A percentile compares a stretch with the other conserved stretches of the same genome.
phyloP scores from a whole-genome alignment of 2,888 invertebrate species.

The Fragum fragum region DNA sequence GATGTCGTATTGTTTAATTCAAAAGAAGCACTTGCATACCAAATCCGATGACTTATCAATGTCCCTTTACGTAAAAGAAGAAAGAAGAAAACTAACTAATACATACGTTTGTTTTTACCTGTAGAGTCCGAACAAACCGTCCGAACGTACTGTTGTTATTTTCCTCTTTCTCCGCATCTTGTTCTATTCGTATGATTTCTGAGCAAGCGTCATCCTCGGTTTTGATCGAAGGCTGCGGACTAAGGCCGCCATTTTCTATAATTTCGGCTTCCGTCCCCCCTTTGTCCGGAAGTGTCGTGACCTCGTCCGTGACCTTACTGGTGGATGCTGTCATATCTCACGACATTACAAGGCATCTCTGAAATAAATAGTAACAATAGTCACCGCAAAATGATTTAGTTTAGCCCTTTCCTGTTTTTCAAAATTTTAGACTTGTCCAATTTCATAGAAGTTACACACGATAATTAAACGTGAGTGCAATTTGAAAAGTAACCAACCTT shows the following conservation, averaged over 20 bases:
- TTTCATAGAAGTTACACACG: too few species aligned
- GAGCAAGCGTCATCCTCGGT: conserved; percentile 82
- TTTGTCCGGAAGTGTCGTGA: conserved; percentile 30
- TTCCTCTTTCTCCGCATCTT: conserved; percentile 73
- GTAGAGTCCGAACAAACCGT: conserved; percentile 79
- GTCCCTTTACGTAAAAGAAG: conserved; percentile 13
- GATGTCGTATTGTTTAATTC: too few species aligned
- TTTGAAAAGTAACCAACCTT: too few species aligned
- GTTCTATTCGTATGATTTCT: conserved; percentile 83
- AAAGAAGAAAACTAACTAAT: conserved; percentile 16
- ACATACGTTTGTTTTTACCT: conserved; percentile 71
- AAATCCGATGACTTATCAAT: too few species aligned
- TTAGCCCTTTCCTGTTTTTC: too few species aligned
- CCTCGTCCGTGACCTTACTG: conserved; percentile 60
- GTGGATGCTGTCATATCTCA: conserved; percentile 71
- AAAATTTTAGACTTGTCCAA: too few species aligned
- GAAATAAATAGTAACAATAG: too few species aligned
- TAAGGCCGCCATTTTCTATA: conserved; percentile 82
- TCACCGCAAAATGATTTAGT: too few species aligned
- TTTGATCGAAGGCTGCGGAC: conserved; percentile 77
- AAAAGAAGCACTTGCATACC: too few species aligned
- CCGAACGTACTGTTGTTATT: conserved; percentile 71
- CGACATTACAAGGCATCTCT: conserved; percentile 10
- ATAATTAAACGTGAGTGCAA: too few species aligned
- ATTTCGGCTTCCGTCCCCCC: conserved; percentile 74